A percentile compares a stretch with the other conserved stretches of the same genome.
Conservation (phyloP, 2,797 vertebrate genomes). For the Syncerus caffer region DNA sequence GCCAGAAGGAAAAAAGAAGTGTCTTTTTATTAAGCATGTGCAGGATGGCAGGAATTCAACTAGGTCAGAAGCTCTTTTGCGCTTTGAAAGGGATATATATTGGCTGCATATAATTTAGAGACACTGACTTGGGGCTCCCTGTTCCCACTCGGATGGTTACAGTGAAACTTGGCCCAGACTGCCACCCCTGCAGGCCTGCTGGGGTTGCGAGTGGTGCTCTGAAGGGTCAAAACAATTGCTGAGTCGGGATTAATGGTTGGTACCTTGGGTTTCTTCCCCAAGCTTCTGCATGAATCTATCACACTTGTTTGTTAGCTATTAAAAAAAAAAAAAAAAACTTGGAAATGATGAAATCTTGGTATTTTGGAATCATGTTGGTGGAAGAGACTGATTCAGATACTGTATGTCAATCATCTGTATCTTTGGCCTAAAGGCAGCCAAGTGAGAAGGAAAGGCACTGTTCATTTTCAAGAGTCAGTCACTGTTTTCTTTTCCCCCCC, state of each 20-base stretch:
- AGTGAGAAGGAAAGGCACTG: neutral
- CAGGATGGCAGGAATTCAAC: constrained; percentile 58
- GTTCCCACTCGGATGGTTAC: constrained; percentile 58
- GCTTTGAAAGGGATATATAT: constrained; percentile 58
- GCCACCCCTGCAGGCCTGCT: constrained; percentile 21
- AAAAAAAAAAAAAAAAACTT: neutral
- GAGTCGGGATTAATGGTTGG: neutral
- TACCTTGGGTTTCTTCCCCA: accelerated
- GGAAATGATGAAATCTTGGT: neutral
- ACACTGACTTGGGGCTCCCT: constrained; percentile 57
- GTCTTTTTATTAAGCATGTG: constrained; percentile 64
- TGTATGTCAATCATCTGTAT: accelerated
- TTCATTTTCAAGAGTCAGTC: neutral
- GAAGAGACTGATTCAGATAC: neutral
- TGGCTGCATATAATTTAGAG: constrained; percentile 50
- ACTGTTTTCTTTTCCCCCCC: too few relatives aligned
- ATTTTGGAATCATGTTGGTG: neutral
- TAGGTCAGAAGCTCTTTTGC: constrained; percentile 67
- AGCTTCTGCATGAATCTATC: neutral
- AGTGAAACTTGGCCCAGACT: constrained; percentile 54
- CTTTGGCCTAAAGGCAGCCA: neutral
- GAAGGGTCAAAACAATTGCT: neutral
- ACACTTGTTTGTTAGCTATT: neutral
- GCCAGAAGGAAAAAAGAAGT: neutral
- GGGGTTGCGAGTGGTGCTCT: neutral